phyloP scores from a whole-genome alignment of 2,797 vertebrate genomes.

The Peromyscus eremicus region DNA sequence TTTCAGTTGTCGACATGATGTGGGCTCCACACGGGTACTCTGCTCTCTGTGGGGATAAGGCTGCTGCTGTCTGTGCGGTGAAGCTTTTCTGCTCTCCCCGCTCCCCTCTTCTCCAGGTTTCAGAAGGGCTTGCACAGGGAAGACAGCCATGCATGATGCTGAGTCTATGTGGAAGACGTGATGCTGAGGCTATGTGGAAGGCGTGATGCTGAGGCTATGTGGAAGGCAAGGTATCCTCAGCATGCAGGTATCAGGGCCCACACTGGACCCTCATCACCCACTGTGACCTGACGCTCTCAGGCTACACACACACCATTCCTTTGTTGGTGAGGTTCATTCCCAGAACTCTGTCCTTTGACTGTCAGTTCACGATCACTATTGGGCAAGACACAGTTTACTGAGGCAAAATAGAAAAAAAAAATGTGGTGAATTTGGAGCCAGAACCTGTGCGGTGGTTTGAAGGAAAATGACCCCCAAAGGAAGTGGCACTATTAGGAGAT shows the following conservation, averaged over 20 bases:
- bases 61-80: background rate
- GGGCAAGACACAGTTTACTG: background rate
- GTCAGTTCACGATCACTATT: background rate
- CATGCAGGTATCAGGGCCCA: background rate
- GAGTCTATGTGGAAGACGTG: no score
- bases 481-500: no score
- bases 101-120: accelerated
- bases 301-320: background rate
- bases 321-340: background rate
- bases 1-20: background rate
- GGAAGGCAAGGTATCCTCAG: accelerated
- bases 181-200: no score
- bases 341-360: background rate
- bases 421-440: background rate
- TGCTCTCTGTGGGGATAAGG: background rate
- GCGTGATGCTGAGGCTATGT: no score
- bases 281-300: background rate
- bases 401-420: background rate
- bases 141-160: accelerated
- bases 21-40: no score
- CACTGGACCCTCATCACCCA: background rate
- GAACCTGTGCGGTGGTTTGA: background rate
- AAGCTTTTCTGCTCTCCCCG: background rate
- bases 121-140: background rate
- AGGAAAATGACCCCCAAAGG: no score